Conservation (phyloP, 2,888 invertebrate genomes). For the Cryptocephalus primarius region DNA sequence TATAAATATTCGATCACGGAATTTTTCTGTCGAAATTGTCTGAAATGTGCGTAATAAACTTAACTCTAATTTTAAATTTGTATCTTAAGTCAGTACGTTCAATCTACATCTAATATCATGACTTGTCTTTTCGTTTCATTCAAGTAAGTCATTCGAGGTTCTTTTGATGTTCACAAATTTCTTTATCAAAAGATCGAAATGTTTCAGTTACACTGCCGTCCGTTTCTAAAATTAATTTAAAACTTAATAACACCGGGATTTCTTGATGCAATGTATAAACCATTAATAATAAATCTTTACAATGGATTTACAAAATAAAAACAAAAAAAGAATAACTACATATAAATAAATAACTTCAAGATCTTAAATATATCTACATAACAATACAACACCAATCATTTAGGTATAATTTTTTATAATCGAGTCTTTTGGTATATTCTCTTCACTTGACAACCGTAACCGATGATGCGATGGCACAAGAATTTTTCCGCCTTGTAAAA, state of each 20-base stretch:
- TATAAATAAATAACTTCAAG: constrained; percentile 35
- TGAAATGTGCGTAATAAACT: too few species aligned
- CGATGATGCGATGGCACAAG: constrained; percentile 29
- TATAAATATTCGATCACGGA: too few species aligned
- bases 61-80: too few species aligned
- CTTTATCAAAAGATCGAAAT: too few species aligned
- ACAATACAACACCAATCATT: constrained; percentile 38
- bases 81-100: too few species aligned
- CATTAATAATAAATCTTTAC: constrained; percentile 23
- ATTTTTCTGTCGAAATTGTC: too few species aligned
- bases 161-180: too few species aligned
- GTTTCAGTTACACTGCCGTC: not conserved
- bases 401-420: constrained; percentile 18
- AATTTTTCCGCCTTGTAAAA: constrained; percentile 15
- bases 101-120: too few species aligned
- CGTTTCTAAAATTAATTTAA: constrained; percentile 14
- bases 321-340: constrained; percentile 25
- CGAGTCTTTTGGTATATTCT: constrained; percentile 28
- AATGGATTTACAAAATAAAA: constrained; percentile 32
- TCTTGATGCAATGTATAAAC: constrained; percentile 24
- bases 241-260: constrained; percentile 21
- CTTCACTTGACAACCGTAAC: constrained; percentile 5
- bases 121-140: too few species aligned
- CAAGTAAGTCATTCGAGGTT: too few species aligned
- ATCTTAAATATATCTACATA: constrained; percentile 37